phyloP scores from a whole-genome alignment of 2,888 invertebrate species.

The Ormyrus nitidulus region DNA sequence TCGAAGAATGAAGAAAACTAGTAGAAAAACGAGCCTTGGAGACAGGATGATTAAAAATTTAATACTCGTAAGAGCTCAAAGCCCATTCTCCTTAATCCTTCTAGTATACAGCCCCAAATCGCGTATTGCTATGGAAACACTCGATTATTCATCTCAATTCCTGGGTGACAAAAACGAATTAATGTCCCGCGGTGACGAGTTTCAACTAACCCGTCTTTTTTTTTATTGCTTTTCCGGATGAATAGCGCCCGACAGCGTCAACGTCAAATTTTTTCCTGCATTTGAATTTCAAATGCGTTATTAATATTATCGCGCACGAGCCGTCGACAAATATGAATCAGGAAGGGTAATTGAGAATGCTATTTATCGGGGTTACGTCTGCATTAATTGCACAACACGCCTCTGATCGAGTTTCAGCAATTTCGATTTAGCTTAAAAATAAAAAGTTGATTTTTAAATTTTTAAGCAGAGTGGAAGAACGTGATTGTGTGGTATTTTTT shows the following conservation, averaged over 20 bases:
- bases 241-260: not conserved
- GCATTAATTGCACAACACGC: not conserved
- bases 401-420: not conserved
- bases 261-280: not conserved
- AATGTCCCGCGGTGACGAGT: too few species aligned
- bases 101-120: not conserved
- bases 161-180: too few species aligned
- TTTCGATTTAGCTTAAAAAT: too few species aligned
- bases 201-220: not conserved
- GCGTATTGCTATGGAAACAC: too few species aligned
- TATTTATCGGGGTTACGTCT: not conserved
- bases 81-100: not conserved
- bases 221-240: not conserved
- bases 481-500: too few species aligned
- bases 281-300: conserved; percentile 40
- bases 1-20: too few species aligned
- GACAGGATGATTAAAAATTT: too few species aligned
- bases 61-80: too few species aligned
- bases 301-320: conserved; percentile 9
- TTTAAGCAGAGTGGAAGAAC: too few species aligned
- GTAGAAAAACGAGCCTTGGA: too few species aligned
- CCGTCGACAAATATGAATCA: conserved; percentile 24
- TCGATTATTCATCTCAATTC: too few species aligned
- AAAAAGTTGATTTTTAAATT: too few species aligned
- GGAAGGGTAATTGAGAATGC: not conserved